Evolutionary conservation across 2,797 vertebrate genomes (phyloP).

Genomic region (Syngnathus rostellatus): DNA sequence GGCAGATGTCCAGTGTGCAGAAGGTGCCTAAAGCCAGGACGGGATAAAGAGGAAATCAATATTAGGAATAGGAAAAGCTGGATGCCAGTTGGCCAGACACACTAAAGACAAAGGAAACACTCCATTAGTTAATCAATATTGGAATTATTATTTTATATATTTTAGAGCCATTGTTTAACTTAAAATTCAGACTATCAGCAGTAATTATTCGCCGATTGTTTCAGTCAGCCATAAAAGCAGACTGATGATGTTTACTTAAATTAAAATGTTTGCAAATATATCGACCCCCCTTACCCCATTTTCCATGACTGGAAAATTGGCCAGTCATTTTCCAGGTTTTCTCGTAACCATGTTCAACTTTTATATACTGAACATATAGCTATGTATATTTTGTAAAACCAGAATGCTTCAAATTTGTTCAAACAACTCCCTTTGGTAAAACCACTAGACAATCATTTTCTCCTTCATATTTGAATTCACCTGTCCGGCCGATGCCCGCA

Average conservation of each 20-base stretch:
- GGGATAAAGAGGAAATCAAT: background rate
- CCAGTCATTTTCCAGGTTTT: no score
- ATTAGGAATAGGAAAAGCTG: background rate
- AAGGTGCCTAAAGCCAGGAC: conserved; percentile 67
- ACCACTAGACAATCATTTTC: background rate
- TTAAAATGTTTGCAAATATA: no score
- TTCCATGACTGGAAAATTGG: no score
- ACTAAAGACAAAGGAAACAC: background rate
- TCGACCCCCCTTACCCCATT: no score
- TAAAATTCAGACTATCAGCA: no score
- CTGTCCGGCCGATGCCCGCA: conserved; percentile 81
- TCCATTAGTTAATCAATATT: background rate
- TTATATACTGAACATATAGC: no score
- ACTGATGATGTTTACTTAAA: no score
- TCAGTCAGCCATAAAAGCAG: no score
- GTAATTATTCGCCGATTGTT: no score
- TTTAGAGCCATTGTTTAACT: no score
- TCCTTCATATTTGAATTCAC: conserved; percentile 36
- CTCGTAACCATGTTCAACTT: no score
- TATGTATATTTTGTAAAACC: background rate
- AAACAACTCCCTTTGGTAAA: background rate
- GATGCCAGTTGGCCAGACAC: background rate
- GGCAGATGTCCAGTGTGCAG: conserved; percentile 81
- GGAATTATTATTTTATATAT: background rate
- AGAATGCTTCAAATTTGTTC: background rate